Conservation (phyloP, 1,140 invertebrate species). For the Drosophila oshimai region DNA sequence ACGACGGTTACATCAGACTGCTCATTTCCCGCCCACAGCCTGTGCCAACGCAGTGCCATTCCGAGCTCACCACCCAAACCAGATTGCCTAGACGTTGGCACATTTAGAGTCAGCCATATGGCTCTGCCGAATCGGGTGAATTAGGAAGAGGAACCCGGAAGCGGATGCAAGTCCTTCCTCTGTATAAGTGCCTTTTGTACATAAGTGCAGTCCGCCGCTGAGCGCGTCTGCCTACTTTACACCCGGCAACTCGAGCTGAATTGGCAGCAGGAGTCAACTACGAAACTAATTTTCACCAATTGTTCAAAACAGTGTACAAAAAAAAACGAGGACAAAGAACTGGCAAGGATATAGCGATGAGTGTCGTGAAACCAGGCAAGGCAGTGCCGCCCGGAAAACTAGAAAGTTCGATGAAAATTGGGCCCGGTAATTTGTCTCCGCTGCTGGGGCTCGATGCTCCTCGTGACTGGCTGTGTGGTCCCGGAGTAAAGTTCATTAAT, state of each 20-base stretch:
- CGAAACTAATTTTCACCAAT: slow-evolving; percentile 62
- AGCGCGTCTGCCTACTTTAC: neutral
- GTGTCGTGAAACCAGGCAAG: neutral
- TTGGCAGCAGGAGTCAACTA: slow-evolving; percentile 57
- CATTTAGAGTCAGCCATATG: too few species aligned
- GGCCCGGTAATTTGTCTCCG: slow-evolving; percentile 55
- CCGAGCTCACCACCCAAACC: too few species aligned
- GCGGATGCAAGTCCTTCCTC: slow-evolving; percentile 52
- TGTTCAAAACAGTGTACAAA: slow-evolving; percentile 57
- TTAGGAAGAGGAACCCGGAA: slow-evolving; percentile 48
- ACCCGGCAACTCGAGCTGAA: slow-evolving; percentile 1
- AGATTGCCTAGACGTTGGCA: too few species aligned
- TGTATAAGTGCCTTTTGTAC: slow-evolving; percentile 61
- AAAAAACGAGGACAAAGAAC: slow-evolving; percentile 14
- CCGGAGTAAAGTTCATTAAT: slow-evolving; percentile 48
- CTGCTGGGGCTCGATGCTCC: neutral
- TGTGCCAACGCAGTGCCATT: too few species aligned
- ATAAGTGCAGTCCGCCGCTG: slow-evolving; percentile 46
- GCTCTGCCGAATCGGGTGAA: too few species aligned
- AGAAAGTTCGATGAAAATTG: slow-evolving; percentile 41
- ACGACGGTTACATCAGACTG: too few species aligned
- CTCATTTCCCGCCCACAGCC: too few species aligned
- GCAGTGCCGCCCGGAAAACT: slow-evolving; percentile 27
- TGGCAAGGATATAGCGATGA: neutral
- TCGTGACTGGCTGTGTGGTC: neutral